Evolutionary conservation across 1,140 invertebrate genomes (phyloP).

Genomic region (Bombus waltoni): DNA sequence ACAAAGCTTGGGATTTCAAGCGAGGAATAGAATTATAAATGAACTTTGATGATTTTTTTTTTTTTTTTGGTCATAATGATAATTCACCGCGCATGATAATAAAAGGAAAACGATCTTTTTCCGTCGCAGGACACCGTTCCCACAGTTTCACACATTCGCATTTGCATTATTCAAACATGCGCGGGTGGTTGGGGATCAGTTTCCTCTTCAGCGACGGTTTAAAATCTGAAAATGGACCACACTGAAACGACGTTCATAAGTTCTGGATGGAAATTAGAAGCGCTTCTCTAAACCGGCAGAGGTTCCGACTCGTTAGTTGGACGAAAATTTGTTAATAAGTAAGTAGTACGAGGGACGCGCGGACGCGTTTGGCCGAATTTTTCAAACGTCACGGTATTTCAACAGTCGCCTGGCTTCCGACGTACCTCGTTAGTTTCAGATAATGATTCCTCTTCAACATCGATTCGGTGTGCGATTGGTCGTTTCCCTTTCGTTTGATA

Average conservation of each 20-base stretch:
- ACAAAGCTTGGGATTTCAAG: background rate
- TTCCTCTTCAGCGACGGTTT: constrained; percentile 1
- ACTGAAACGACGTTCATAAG: background rate
- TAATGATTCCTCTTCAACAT: background rate
- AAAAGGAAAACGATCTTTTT: background rate
- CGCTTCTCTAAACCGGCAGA: no score
- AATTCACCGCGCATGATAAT: background rate
- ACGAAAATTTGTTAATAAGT: background rate
- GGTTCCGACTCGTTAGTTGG: background rate
- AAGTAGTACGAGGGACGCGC: background rate
- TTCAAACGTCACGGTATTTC: background rate
- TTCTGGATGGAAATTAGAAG: constrained; percentile 5
- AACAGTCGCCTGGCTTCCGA: background rate
- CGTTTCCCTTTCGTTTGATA: background rate
- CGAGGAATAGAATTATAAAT: background rate
- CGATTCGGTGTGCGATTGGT: background rate
- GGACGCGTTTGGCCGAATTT: background rate
- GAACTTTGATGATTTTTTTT: background rate
- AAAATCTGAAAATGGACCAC: background rate
- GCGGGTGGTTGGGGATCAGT: background rate
- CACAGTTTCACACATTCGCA: background rate
- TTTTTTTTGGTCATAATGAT: background rate
- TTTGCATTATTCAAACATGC: constrained; percentile 12
- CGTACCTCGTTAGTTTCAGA: background rate
- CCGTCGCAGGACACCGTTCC: no score